Evolutionary conservation across 2,888 invertebrate species (phyloP), one percentile per base, ranked within the genome.

Genomic region (Plebejus melissa): DNA sequence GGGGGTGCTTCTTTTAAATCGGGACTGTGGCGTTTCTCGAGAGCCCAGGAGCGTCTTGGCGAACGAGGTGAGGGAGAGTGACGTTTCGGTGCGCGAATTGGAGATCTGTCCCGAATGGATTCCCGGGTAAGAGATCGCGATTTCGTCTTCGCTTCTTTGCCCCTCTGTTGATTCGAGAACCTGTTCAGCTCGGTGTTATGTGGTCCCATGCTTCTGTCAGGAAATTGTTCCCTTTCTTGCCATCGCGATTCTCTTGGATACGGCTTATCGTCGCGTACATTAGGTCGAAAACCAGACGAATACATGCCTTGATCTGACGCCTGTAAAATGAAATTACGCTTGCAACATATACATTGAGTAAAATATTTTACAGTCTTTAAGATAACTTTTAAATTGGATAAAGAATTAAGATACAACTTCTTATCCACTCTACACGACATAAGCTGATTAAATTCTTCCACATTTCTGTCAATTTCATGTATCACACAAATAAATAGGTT

Each of bases 311-410:
- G 88, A 79, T 87, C 91, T 84, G 87, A 82, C 81, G 89, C 91
- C 93, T 93, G 93, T 81, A 92, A 93, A 91, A 88, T 86, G 82
- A 92, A 93, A 90, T 83, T 83, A 83, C 82, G 83, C 85, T 88
- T 89, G 89, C 87, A 88, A 57, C 38, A 71, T 32, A 71, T 22
- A 38, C 2, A 50, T 54, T 11, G 50, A 72, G 16, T 7, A 50
- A 71, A 50, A 22, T 5, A 41, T 28, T 9, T 41, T 69, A 41
- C 7, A 38, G n/a, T 46, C 13, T 28, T 13, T 13, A 46, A 71
- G 9, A n/a, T 9, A 69, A 16, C 16, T 13, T 38, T 16, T 13
- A 69, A 36, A 13, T n/a, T 36, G 7, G 7, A 36, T 5, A 69
- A 69, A 69, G 4, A 69, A 16, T 41, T 41, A 22, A 41, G 3